These are phyloP conservation scores for Loris lydekkerianus DNA, from an alignment of 2,797 vertebrate species.

Conservation along the genomic window DNA sequence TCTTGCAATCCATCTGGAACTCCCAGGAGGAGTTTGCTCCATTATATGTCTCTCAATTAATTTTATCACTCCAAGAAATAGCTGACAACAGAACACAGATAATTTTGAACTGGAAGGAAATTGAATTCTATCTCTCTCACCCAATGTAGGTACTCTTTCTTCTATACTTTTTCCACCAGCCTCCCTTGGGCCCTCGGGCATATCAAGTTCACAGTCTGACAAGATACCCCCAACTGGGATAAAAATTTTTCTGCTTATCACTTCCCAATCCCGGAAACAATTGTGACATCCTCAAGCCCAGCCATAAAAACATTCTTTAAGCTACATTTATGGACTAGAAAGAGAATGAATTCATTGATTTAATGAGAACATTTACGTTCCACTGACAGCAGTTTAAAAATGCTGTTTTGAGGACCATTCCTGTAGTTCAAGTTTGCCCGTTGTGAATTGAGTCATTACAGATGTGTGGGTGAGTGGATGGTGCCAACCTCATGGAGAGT, in stretches of 20 bases:
- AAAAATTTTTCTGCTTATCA: background rate
- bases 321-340: slow-evolving; percentile 33
- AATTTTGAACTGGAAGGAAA: background rate
- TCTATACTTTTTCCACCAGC: background rate
- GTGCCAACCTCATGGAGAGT: slow-evolving; percentile 71
- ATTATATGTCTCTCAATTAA: background rate
- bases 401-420: slow-evolving; percentile 14
- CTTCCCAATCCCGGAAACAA: background rate
- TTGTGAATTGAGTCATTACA: slow-evolving; percentile 78
- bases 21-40: background rate
- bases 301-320: slow-evolving; percentile 3
- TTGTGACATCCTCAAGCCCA: background rate
- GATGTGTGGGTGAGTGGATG: slow-evolving; percentile 62
- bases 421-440: slow-evolving; percentile 44
- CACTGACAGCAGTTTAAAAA: slow-evolving; percentile 55
- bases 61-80: background rate
- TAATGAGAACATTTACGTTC: slow-evolving; percentile 64
- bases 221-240: slow-evolving; percentile 19
- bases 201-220: background rate
- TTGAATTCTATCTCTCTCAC: background rate
- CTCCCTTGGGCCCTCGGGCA: background rate
- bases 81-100: slow-evolving; percentile 12
- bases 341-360: slow-evolving; percentile 62
- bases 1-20: background rate
- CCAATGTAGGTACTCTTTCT: background rate